Evolutionary conservation across 2,888 invertebrate species (phyloP).

Genomic region (Parnassius apollo): DNA sequence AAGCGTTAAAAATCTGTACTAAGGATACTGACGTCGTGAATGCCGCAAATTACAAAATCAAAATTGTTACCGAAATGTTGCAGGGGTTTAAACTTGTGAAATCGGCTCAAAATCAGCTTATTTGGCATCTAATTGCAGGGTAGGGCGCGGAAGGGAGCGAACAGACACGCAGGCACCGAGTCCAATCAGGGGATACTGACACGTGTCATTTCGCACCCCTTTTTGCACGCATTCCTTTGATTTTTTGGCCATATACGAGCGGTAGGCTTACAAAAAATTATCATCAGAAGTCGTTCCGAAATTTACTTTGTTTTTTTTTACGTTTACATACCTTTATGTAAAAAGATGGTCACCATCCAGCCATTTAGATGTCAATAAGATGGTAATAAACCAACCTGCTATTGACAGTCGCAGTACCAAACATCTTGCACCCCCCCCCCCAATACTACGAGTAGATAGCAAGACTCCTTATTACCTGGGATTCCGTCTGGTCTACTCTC

Average conservation of each 20-base stretch:
- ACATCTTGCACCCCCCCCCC: too few relatives aligned
- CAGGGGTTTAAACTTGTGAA: conserved; percentile 30
- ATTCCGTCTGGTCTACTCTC: too few relatives aligned
- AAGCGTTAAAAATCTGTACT: too few relatives aligned
- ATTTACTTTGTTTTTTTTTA: neutral
- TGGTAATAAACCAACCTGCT: too few relatives aligned
- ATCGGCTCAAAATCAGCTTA: conserved; percentile 61
- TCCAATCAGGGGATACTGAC: conserved; percentile 69
- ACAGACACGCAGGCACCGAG: conserved; percentile 46
- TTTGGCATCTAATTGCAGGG: conserved; percentile 60
- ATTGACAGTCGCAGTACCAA: too few relatives aligned
- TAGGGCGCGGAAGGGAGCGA: conserved; percentile 36
- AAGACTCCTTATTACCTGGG: too few relatives aligned
- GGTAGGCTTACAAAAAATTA: conserved; percentile 21
- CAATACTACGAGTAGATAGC: too few relatives aligned
- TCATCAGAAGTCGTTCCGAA: too few relatives aligned
- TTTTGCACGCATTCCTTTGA: conserved; percentile 68
- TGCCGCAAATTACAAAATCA: conserved; percentile 11
- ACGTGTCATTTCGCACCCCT: conserved; percentile 77
- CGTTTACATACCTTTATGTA: too few relatives aligned
- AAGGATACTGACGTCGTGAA: neutral
- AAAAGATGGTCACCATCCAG: too few relatives aligned
- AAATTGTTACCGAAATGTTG: conserved; percentile 26
- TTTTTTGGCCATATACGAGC: conserved; percentile 43
- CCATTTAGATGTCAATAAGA: too few relatives aligned